phyloP scores from a whole-genome alignment of 1,140 invertebrate genomes.

The Battus philenor region DNA sequence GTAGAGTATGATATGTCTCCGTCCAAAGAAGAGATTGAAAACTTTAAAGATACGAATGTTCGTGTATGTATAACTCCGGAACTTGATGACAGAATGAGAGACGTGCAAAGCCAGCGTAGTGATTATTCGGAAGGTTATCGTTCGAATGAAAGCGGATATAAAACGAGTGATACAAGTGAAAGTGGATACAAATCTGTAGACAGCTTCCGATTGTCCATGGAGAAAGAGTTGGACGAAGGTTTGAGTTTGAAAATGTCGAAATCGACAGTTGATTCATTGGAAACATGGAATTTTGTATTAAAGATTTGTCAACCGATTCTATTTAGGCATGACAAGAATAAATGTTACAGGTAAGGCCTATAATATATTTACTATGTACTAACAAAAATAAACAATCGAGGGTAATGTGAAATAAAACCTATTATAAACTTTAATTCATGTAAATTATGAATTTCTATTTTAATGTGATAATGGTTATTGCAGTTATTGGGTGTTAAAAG shows the following conservation, averaged over 20 bases:
- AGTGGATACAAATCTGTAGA: constrained; percentile 26
- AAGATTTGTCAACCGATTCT: constrained; percentile 66
- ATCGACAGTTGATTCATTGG: constrained; percentile 48
- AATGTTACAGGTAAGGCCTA: constrained; percentile 54
- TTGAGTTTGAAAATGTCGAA: constrained; percentile 36
- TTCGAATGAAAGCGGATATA: constrained; percentile 46
- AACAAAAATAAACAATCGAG: no score
- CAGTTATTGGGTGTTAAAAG: no score
- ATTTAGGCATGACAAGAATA: constrained; percentile 63
- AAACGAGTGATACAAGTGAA: constrained; percentile 24
- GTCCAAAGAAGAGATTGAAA: constrained; percentile 36
- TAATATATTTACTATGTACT: no score
- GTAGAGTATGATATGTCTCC: constrained; percentile 66
- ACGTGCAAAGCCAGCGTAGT: constrained; percentile 33
- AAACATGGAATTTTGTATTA: constrained; percentile 63
- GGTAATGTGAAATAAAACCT: no score
- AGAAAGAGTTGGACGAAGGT: constrained; percentile 42
- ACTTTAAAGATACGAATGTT: constrained; percentile 21
- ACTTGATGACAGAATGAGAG: constrained; percentile 36
- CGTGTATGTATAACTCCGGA: constrained; percentile 49
- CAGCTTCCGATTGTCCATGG: constrained; percentile 40
- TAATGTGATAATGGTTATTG: no score
- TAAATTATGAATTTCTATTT: no score
- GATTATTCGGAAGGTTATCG: constrained; percentile 43
- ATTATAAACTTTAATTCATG: no score